Evolutionary conservation across 1,140 invertebrate genomes (phyloP).

Genomic region (Sinella curviseta): DNA sequence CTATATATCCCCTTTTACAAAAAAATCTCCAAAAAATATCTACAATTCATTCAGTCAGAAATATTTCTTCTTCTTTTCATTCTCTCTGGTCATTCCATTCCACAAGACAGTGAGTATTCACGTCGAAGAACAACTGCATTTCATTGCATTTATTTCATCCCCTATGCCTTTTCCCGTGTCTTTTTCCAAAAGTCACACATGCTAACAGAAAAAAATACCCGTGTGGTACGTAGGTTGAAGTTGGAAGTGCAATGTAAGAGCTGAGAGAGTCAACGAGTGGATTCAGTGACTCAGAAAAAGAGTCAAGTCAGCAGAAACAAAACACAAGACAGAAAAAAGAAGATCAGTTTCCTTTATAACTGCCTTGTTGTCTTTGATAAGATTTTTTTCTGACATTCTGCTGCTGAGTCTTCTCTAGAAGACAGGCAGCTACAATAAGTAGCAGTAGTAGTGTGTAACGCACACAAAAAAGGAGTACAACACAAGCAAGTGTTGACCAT

Average conservation of each 20-base stretch:
- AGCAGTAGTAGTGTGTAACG: too few relatives aligned
- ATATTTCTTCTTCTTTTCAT: not conserved
- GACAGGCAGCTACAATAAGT: not conserved
- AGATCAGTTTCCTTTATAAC: conserved; percentile 16
- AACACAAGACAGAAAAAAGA: not conserved
- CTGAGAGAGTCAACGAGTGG: not conserved
- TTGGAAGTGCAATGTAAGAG: not conserved
- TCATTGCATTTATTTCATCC: not conserved
- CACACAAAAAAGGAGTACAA: too few relatives aligned
- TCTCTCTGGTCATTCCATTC: too few relatives aligned
- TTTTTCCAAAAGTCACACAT: not conserved
- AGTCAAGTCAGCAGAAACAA: conserved; percentile 9
- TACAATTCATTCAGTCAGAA: not conserved
- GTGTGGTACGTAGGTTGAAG: too few relatives aligned
- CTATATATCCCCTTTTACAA: not conserved
- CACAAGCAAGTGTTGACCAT: conserved; percentile 16
- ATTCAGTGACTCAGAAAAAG: conserved; percentile 25
- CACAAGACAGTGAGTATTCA: too few relatives aligned
- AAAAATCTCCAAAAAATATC: not conserved
- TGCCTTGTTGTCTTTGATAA: too few relatives aligned
- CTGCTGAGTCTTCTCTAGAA: not conserved
- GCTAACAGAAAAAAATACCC: too few relatives aligned
- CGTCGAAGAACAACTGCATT: not conserved
- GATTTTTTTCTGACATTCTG: too few relatives aligned
- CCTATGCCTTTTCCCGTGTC: not conserved